Evolutionary conservation across 2,797 vertebrate genomes (phyloP), one percentile per base, ranked within the genome.

Genomic region (Alcedo atthis): DNA sequence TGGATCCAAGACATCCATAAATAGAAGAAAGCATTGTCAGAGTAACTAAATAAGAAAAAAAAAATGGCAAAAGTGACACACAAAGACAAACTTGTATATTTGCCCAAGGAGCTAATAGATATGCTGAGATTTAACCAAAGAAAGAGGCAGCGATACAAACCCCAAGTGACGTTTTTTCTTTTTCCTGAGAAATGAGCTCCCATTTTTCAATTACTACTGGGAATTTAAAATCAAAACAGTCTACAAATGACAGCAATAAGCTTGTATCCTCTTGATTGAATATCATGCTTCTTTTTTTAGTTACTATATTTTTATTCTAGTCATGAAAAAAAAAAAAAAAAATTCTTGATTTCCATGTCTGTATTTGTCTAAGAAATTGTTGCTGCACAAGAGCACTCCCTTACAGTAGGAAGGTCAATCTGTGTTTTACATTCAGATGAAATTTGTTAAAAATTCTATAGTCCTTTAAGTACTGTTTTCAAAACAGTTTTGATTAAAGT

Each of bases 401-500:
- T 51, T 46, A 16, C n/a, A 49, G 28, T 12, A 10, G 17, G 10
- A 85, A 62, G 1, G 4, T 33, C 42, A 70, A 6, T 33, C 33
- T 54, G 30, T 6, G 22, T 87, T 76, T 48, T 43, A 53, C 24
- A 68, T 42, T 82, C 63, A 69, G n/a, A 25, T 20, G 8, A 45
- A 64, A 37, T 67, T 78, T 17, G 3, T 63, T 73, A 46, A 66
- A 87, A 84, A 79, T n/a, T 66, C 20, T 17, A 16, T 6, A 86
- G 42, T 86, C 76, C 55, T 73, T 89, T 78, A 87, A 81, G 73
- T 7, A 58, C 8, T 21, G 17, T 18, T 53, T 58, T 85, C 81
- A 88, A 85, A 92, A 92, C 8, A 76, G 28, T 76, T 83, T 81
- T 78, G 28, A 84, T 81, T 84, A 62, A 76, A 69, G 45, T 55